These are phyloP conservation scores for Arizona elegans DNA, from an alignment of 2,113 vertebrate species.

Conservation along the genomic window DNA sequence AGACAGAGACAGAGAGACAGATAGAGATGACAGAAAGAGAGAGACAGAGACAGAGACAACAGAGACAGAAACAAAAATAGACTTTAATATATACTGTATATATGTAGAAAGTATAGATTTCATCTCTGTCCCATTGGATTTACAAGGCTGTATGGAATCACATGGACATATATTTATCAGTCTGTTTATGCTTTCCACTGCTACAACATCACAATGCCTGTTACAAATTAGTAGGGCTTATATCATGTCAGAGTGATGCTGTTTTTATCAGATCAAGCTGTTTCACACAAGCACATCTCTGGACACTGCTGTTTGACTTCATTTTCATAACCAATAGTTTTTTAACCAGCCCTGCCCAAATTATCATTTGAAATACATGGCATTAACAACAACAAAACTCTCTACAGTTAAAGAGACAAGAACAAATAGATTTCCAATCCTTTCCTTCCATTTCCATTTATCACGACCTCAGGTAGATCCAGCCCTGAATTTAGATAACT, in stretches of 20 bases:
- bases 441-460: slow-evolving; percentile 31
- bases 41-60: neutral
- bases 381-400: slow-evolving; percentile 27
- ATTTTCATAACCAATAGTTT: neutral
- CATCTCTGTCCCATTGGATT: neutral
- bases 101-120: neutral
- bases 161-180: neutral
- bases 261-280: neutral
- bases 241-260: neutral
- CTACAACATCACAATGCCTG: neutral
- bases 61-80: neutral
- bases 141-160: neutral
- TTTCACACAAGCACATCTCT: neutral
- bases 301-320: neutral
- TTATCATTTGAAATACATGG: slow-evolving; percentile 41
- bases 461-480: slow-evolving; percentile 29
- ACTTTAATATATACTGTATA: neutral
- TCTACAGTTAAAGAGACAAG: slow-evolving; percentile 7
- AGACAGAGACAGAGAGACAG: too few relatives aligned
- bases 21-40: too few relatives aligned
- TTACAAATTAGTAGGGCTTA: neutral
- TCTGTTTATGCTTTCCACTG: neutral
- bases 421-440: neutral
- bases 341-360: neutral
- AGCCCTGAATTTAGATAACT: neutral